Evolutionary conservation across 2,797 vertebrate species (phyloP).

Genomic region (Lagorchestes hirsutus): DNA sequence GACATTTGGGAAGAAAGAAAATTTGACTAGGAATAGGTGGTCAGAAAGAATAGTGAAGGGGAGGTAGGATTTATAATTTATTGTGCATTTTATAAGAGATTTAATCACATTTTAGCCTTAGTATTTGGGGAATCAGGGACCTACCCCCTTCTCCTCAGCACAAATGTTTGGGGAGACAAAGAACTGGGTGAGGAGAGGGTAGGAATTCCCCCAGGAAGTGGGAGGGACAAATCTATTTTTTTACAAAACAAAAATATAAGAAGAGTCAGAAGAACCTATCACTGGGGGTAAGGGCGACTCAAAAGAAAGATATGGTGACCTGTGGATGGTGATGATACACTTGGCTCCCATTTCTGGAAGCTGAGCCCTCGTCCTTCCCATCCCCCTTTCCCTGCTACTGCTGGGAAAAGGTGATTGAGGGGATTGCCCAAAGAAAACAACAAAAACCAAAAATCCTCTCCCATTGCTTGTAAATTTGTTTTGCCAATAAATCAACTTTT

Average conservation of each 20-base stretch:
- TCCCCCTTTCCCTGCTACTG: neutral
- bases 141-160: neutral
- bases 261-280: constrained; percentile 52
- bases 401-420: neutral
- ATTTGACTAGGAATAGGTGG: neutral
- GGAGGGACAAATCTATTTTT: constrained; percentile 34
- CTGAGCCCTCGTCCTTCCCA: neutral
- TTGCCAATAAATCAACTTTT: constrained; percentile 66
- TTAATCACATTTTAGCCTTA: constrained; percentile 24
- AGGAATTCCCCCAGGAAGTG: constrained; percentile 2
- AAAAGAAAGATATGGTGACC: neutral
- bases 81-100: constrained; percentile 64
- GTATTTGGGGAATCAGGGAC: constrained; percentile 1
- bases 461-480: constrained; percentile 49
- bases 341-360: neutral
- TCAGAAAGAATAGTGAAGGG: neutral
- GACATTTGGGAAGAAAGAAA: neutral
- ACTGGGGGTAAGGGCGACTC: neutral
- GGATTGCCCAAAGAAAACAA: constrained; percentile 11
- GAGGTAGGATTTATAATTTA: constrained; percentile 70
- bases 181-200: constrained; percentile 1
- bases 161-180: constrained; percentile 15
- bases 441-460: neutral
- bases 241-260: constrained; percentile 66
- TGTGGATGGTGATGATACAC: neutral